Evolutionary conservation across 2,797 vertebrate genomes (phyloP).

Genomic region (Crax fasciolata): DNA sequence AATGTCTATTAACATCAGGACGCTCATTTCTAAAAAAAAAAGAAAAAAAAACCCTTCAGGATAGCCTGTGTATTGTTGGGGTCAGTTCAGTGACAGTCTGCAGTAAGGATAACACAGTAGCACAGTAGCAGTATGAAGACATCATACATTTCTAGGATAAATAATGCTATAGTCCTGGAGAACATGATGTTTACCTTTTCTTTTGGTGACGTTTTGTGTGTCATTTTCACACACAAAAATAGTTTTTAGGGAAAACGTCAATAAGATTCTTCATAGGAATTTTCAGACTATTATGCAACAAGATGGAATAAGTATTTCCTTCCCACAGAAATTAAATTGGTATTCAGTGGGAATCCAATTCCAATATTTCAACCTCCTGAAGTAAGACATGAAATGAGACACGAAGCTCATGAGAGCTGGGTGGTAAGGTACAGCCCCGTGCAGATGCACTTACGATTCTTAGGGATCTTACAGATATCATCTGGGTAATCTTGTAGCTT

Average conservation of each 20-base stretch:
- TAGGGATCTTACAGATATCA: neutral
- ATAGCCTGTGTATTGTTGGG: neutral
- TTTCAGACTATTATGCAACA: constrained; percentile 48
- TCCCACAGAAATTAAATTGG: constrained; percentile 37
- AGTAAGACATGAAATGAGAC: neutral
- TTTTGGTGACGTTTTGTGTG: neutral
- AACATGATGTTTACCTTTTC: neutral
- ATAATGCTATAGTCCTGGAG: neutral
- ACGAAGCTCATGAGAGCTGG: neutral
- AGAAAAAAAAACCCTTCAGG: neutral
- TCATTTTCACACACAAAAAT: neutral
- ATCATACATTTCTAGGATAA: neutral
- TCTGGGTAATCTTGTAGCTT: neutral
- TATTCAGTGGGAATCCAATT: neutral
- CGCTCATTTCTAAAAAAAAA: neutral
- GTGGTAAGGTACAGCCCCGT: neutral
- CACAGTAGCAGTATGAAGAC: neutral
- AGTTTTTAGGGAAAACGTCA: constrained; percentile 19
- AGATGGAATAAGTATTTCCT: constrained; percentile 13
- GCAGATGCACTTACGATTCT: neutral
- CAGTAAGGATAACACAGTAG: neutral
- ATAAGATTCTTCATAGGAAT: neutral
- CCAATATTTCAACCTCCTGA: neutral
- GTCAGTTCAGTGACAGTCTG: neutral
- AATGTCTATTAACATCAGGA: neutral